These are phyloP conservation scores for Drosophila siamana DNA, from an alignment of 2,888 invertebrate species.

Conservation along the genomic window DNA sequence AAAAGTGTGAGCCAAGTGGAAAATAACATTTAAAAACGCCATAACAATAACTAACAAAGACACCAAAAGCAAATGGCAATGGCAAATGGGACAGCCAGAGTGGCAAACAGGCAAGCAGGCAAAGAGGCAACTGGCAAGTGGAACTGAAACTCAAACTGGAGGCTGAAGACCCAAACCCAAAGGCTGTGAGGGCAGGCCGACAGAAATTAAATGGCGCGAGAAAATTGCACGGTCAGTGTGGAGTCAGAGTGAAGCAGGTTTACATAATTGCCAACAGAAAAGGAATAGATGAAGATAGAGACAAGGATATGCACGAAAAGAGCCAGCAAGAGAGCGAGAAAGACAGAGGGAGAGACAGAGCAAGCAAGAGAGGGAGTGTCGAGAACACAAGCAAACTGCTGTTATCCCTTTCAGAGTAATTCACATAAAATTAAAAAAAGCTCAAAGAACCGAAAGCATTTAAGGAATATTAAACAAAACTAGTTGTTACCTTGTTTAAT, in stretches of 20 bases:
- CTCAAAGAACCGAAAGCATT: conserved; percentile 2
- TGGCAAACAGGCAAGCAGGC: conserved; percentile 2
- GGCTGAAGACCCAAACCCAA: conserved; percentile 37
- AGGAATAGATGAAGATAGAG: conserved; percentile 38
- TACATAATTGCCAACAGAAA: conserved; percentile 71
- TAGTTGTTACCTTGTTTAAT: conserved; percentile 7
- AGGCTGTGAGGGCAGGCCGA: conserved; percentile 52
- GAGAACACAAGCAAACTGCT: conserved; percentile 9
- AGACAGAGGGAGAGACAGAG: conserved; percentile 1
- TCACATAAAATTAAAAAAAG: conserved; percentile 11
- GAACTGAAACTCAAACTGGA: background rate
- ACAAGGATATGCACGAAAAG: conserved; percentile 6
- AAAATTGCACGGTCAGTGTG: conserved; percentile 75
- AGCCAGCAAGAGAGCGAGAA: background rate
- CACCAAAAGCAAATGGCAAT: conserved; percentile 80
- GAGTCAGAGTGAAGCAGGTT: conserved; percentile 69
- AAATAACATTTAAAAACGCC: conserved; percentile 82
- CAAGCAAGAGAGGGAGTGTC: no score
- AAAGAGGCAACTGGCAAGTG: conserved; percentile 8
- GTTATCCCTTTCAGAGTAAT: conserved; percentile 6
- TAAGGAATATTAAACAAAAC: conserved; percentile 5
- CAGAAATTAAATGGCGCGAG: conserved; percentile 82
- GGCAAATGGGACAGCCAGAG: conserved; percentile 57
- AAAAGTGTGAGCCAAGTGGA: conserved; percentile 81
- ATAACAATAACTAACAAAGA: conserved; percentile 82